Evolutionary conservation across 2,797 vertebrate genomes (phyloP).

Genomic region (Megaceryle alcyon): DNA sequence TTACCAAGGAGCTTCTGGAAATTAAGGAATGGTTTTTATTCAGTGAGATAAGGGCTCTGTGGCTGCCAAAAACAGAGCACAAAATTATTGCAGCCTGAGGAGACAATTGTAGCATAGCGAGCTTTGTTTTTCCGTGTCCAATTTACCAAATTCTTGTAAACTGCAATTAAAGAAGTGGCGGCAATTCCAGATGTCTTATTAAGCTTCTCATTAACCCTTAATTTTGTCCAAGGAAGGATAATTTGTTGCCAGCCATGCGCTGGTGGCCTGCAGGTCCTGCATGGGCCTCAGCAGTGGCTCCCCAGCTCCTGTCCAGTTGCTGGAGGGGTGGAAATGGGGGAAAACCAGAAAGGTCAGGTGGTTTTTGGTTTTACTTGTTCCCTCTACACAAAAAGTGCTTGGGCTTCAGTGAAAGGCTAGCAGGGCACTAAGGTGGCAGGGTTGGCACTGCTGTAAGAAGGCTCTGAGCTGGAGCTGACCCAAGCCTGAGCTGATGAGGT

Average conservation of each 20-base stretch:
- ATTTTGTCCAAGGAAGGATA: constrained; percentile 36
- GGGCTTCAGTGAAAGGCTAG: background rate
- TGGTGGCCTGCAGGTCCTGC: background rate
- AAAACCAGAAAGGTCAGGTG: background rate
- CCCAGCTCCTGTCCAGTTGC: fast-evolving
- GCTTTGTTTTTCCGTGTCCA: constrained; percentile 64
- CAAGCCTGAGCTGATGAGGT: background rate
- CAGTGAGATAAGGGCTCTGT: constrained; percentile 52
- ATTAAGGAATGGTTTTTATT: constrained; percentile 59
- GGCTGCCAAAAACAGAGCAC: constrained; percentile 37
- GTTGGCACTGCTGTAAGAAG: fast-evolving
- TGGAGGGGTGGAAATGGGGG: background rate
- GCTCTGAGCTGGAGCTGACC: background rate
- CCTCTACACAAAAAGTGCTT: fast-evolving
- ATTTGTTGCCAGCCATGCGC: background rate
- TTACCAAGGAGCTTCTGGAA: constrained; percentile 34
- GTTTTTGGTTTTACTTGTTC: background rate
- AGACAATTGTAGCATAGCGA: background rate
- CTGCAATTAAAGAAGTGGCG: constrained; percentile 36
- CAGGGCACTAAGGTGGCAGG: fast-evolving
- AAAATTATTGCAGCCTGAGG: constrained; percentile 43
- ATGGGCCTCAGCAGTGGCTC: background rate
- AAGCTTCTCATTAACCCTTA: constrained; percentile 44
- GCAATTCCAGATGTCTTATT: constrained; percentile 37
- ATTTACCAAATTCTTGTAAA: constrained; percentile 71